These are phyloP conservation scores for Anthophora plumipes DNA, from an alignment of 2,888 invertebrate species.

Conservation along the genomic window DNA sequence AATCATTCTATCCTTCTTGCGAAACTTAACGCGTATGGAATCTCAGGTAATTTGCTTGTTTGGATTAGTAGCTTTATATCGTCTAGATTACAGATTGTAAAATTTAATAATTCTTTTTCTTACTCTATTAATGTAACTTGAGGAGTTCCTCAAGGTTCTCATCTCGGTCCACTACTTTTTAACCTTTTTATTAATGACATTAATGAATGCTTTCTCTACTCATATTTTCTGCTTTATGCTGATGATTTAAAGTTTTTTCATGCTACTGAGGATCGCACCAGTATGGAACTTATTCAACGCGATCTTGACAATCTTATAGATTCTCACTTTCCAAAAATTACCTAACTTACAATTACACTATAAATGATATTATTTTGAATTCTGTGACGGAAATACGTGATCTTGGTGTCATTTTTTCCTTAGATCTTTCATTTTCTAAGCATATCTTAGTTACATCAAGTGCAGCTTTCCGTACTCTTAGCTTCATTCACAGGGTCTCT, in stretches of 20 bases:
- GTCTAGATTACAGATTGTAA: neutral
- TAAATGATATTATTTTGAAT: too few relatives aligned
- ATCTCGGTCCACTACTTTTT: neutral
- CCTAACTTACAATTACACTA: too few relatives aligned
- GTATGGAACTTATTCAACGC: neutral
- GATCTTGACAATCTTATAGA: too few relatives aligned
- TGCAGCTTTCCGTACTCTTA: too few relatives aligned
- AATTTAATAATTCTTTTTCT: neutral
- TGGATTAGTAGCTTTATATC: neutral
- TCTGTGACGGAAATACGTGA: too few relatives aligned
- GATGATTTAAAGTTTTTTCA: slow-evolving; percentile 4
- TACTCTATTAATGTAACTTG: neutral
- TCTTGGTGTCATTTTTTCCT: too few relatives aligned
- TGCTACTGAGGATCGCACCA: neutral
- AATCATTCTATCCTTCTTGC: neutral
- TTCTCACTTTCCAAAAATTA: too few relatives aligned
- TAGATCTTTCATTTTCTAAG: too few relatives aligned
- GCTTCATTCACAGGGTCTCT: too few relatives aligned
- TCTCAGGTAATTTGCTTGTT: neutral
- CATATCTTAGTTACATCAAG: too few relatives aligned
- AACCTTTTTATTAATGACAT: neutral
- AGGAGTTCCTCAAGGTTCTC: neutral
- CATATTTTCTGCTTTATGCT: neutral
- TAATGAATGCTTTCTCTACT: neutral
- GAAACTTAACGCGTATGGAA: neutral